phyloP scores from a whole-genome alignment of 2,888 invertebrate genomes.

The Ischnus inquisitorius region DNA sequence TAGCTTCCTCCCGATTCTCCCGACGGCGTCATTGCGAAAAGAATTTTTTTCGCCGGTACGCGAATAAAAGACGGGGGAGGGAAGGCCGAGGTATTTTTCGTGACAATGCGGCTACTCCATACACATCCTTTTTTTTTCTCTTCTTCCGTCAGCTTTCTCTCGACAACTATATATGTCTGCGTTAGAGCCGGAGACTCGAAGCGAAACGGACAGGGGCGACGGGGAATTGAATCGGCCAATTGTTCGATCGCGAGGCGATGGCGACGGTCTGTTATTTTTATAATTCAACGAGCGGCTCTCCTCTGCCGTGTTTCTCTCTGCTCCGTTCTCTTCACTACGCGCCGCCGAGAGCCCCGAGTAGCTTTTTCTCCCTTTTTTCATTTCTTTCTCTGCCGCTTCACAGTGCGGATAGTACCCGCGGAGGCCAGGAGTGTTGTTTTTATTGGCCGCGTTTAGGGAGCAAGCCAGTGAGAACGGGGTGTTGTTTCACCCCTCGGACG shows the following conservation, averaged over 20 bases:
- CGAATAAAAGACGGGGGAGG: slow-evolving; percentile 29
- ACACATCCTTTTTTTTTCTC: slow-evolving; percentile 31
- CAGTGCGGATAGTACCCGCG: slow-evolving; percentile 14
- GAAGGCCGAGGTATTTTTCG: slow-evolving; percentile 46
- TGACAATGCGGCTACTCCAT: slow-evolving; percentile 49
- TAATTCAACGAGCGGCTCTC: slow-evolving; percentile 79
- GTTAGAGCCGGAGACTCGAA: slow-evolving; percentile 28
- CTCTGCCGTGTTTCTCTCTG: slow-evolving; percentile 65
- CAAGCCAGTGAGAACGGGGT: slow-evolving; percentile 81
- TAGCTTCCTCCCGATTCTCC: slow-evolving; percentile 27
- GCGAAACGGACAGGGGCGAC: slow-evolving; percentile 65
- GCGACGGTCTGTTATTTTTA: slow-evolving; percentile 83
- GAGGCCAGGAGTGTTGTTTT: slow-evolving; percentile 80
- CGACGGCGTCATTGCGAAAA: slow-evolving; percentile 36
- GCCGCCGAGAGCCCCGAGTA: slow-evolving; percentile 61
- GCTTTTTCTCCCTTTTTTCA: slow-evolving; percentile 49
- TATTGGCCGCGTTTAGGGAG: slow-evolving; percentile 82
- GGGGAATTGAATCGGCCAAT: slow-evolving; percentile 80
- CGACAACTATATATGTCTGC: slow-evolving; percentile 16
- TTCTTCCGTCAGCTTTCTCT: slow-evolving; percentile 35
- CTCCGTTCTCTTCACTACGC: slow-evolving; percentile 64
- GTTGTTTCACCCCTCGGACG: slow-evolving; percentile 82
- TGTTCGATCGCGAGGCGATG: slow-evolving; percentile 80
- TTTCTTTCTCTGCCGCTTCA: slow-evolving; percentile 55
- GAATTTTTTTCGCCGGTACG: slow-evolving; percentile 56